Conservation (phyloP, 2,113 vertebrate genomes). For the Percopsis transmontana region DNA sequence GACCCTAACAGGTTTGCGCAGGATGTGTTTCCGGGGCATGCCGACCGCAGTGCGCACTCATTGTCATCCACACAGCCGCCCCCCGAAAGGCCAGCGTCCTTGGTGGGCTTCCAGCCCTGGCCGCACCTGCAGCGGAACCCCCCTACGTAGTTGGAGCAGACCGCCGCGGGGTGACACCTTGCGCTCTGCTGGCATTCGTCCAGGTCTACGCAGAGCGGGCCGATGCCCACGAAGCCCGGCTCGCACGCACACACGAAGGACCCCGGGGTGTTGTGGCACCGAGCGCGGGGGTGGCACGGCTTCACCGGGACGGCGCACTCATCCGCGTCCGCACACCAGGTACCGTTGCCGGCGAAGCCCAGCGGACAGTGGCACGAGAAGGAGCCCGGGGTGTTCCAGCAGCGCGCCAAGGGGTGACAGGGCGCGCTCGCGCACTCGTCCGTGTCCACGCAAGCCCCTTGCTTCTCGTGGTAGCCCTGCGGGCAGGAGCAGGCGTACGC, state of each 20-base stretch:
- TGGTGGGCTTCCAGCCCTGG: conserved; percentile 65
- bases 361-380: conserved; percentile 76
- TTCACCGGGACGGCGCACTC: conserved; percentile 66
- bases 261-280: conserved; percentile 78
- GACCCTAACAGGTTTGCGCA: conserved; percentile 76
- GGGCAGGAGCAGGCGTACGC: conserved; percentile 71
- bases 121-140: conserved; percentile 75
- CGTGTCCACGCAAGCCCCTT: conserved; percentile 67
- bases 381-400: conserved; percentile 77
- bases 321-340: conserved; percentile 76
- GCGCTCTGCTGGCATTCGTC: conserved; percentile 77
- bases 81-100: conserved; percentile 51
- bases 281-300: conserved; percentile 70
- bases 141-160: conserved; percentile 74
- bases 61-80: conserved; percentile 73
- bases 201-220: conserved; percentile 73
- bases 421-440: conserved; percentile 72
- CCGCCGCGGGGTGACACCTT: conserved; percentile 72
- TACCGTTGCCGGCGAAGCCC: conserved; percentile 75
- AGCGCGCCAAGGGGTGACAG: conserved; percentile 72
- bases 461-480: conserved; percentile 67
- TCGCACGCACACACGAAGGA: conserved; percentile 76
- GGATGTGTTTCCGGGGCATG: conserved; percentile 56
- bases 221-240: conserved; percentile 68
- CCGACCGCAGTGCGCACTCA: conserved; percentile 68